Conservation (phyloP, 2,888 invertebrate genomes). For the Sarcophaga carnaria region DNA sequence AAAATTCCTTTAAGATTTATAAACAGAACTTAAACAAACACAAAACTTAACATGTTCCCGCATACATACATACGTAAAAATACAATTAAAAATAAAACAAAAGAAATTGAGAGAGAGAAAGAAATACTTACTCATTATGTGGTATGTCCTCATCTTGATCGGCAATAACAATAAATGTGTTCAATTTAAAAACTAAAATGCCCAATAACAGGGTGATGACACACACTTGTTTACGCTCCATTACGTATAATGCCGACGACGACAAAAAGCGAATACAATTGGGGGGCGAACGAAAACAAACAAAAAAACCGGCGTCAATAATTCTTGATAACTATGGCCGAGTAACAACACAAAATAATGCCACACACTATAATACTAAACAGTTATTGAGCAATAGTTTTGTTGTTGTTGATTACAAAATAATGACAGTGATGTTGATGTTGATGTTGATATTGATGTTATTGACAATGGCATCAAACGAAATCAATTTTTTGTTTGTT, state of each 20-base stretch:
- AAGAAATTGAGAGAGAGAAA: background rate
- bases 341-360: background rate
- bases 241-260: slow-evolving; percentile 60
- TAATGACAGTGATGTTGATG: slow-evolving; percentile 9
- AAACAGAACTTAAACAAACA: too few relatives aligned
- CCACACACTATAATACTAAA: background rate
- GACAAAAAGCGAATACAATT: background rate
- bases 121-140: slow-evolving; percentile 91
- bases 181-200: slow-evolving; percentile 76
- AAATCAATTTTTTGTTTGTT: slow-evolving; percentile 48
- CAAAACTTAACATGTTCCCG: too few relatives aligned
- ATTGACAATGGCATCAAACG: slow-evolving; percentile 57
- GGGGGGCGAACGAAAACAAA: background rate
- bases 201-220: slow-evolving; percentile 78
- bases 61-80: background rate
- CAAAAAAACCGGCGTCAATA: background rate
- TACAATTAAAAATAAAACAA: background rate
- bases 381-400: background rate
- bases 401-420: slow-evolving; percentile 42
- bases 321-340: slow-evolving; percentile 5
- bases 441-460: slow-evolving; percentile 44
- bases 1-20: too few relatives aligned
- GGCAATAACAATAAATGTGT: slow-evolving; percentile 76
- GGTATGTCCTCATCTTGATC: slow-evolving; percentile 95
- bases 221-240: slow-evolving; percentile 77